Percentiles rank a stretch among this genome's conserved stretches.
Conservation (phyloP, 2,113 vertebrate genomes). For the Coreoperca whiteheadi region DNA sequence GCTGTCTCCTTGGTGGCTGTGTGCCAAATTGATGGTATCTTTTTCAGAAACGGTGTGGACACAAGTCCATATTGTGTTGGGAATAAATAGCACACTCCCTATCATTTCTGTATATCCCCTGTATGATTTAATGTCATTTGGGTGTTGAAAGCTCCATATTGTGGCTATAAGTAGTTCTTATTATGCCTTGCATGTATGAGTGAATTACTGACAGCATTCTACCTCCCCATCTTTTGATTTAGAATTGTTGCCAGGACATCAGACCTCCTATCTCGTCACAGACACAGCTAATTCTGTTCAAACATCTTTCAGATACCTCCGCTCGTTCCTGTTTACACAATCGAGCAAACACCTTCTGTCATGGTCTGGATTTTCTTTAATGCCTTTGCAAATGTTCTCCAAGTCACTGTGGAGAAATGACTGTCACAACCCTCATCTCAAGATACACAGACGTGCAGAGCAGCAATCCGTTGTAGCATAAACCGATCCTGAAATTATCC, state of each 20-base stretch:
- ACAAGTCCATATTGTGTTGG: not conserved
- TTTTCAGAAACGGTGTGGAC: not conserved
- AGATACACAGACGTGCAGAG: not conserved
- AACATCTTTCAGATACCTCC: not conserved
- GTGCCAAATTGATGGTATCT: not conserved
- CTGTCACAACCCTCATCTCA: not conserved
- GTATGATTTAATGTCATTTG: not conserved
- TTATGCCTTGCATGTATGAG: not conserved
- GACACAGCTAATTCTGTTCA: not conserved
- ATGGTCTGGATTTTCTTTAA: conserved; percentile 8
- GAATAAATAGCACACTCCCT: not conserved
- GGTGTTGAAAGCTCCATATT: not conserved
- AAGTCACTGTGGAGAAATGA: not conserved
- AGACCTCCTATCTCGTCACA: not conserved
- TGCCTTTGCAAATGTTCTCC: conserved; percentile 17
- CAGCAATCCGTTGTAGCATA: not conserved
- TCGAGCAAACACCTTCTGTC: conserved; percentile 6
- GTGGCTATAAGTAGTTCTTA: not conserved
- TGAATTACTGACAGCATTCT: not conserved
- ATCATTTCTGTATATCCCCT: not conserved
- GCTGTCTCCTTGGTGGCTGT: not conserved
- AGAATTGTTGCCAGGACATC: not conserved
- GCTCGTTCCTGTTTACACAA: not conserved
- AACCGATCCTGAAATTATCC: not conserved
- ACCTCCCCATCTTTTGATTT: not conserved